Evolutionary conservation across 2,888 invertebrate genomes (phyloP), one percentile per base, ranked within the genome.

Genomic region (Reticulitermes lucifugus): DNA sequence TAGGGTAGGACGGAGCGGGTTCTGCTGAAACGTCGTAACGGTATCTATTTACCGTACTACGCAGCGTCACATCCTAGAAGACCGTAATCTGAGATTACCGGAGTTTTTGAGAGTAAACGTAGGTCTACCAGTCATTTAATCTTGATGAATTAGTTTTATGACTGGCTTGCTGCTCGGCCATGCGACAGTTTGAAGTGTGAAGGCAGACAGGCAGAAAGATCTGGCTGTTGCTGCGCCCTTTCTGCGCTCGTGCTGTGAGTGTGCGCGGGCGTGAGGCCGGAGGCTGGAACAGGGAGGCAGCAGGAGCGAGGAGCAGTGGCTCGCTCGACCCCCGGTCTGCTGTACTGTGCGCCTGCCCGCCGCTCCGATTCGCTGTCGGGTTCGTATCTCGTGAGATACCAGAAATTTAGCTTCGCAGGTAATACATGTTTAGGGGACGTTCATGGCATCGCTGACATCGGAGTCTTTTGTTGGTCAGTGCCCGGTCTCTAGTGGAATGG

Each of bases 301-400:
- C 59, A 84, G 43, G 84, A 59, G 79, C 75, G 35, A 25, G 46
- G 51, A 73, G 59, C 80, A 73, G 59, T 55, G 79, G 81, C 46
- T 81, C 73, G 46, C 51, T 55, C 65, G 83, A 70, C 81, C 70
- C 65, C 80, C 75, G 73, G 59, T 55, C 81, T 65, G 21, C 18
- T 73, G 73, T 73, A 70, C 29, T 29, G 70, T 70, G 12, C 18
- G 75, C 90, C 90, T 25, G 70, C 29, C n/a, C 29, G 77, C 90
- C 90, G 90, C 90, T 90, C 90, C 89, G 88, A 89, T 89, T 90
- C 90, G 90, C 90, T 90, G 91, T 90, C 90, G 90, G 90, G 90
- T 90, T 89, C 90, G 90, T 90, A 90, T 90, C 90, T 90, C 90
- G 89, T 88, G 88, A 88, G 41, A 41, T 29, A 1, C 25, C 65